Percentiles rank a stretch among this genome's conserved stretches.
Conservation (phyloP, 2,888 invertebrate species). For the Cephus sareptanus region DNA sequence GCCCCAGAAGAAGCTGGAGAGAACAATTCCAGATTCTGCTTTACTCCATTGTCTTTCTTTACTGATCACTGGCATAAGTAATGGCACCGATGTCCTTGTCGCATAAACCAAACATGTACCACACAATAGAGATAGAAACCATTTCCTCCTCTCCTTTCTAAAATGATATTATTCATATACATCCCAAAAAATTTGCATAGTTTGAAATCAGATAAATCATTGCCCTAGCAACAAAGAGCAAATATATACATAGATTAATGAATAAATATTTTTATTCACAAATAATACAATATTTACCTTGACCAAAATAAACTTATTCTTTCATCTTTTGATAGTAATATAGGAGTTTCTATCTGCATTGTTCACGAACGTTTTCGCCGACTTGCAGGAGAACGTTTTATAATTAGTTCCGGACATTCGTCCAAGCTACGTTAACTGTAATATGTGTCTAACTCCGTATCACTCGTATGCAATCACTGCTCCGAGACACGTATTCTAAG, state of each 20-base stretch:
- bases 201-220: background rate
- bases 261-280: background rate
- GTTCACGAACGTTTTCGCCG: background rate
- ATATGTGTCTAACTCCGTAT: background rate
- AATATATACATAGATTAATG: conserved; percentile 16
- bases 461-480: background rate
- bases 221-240: background rate
- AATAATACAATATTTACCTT: conserved; percentile 25
- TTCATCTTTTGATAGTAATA: conserved; percentile 31
- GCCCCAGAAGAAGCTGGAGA: conserved; percentile 81
- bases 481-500: background rate
- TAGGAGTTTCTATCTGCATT: conserved; percentile 34
- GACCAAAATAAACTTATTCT: conserved; percentile 32
- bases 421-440: background rate
- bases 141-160: conserved; percentile 70
- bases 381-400: background rate
- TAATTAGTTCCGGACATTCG: background rate
- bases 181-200: background rate
- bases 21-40: conserved; percentile 75
- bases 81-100: conserved; percentile 75
- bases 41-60: conserved; percentile 76
- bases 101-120: conserved; percentile 77
- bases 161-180: conserved; percentile 22
- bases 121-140: conserved; percentile 72
- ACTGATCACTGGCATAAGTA: conserved; percentile 73